Base-by-base conservation (phyloP, 37 sponge, comb jelly and placozoan genomes). In the Ephydatia muelleri region DNA sequence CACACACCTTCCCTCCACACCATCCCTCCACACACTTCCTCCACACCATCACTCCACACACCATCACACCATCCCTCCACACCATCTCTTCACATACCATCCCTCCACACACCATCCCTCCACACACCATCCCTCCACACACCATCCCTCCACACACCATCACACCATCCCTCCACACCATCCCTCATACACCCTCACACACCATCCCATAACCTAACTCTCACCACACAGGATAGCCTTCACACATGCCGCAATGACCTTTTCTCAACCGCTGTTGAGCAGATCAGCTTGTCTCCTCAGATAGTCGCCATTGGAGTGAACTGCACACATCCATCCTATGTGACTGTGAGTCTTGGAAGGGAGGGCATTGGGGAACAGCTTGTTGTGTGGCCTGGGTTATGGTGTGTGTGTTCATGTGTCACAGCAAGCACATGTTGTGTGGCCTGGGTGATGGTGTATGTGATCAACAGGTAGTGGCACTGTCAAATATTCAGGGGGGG, bases 191-290 rank as follows among this genome's bases (percentile, higher is more conserved):
- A 64, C 33, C 21, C 9, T 49, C 33, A 12, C 9, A 23, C 80
- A 68, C 33, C 72, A 25, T 0, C 19, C 37, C 32, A 73, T 82
- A 70, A 27, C 71, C n/a, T 31, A 9, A 8, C 29, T 31, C 29
- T 9, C 29, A 21, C 73, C 27, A 26, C 37, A n/a, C 85, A 93
- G 92, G 79, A 88, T 88, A 86, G 48, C 4, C 22, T 37, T 5
- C 88, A 94, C 22, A 88, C 86, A 11, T 88, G 89, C 81, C 86
- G 92, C 84, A 93, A 91, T n/a, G 96, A 95, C 34, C 28, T 32
- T 28, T 95, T 95, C 78, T 73, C 89, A 11, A 82, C 88, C 0
- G 91, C 88, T 5, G 83, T 87, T 39, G 65, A 4, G 27, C 8
- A 36, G 48, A 65, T 90, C 65, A 73, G 74, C 35, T 31, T 68